Evolutionary conservation across 2,888 invertebrate species (phyloP), one percentile per base, ranked within the genome.

Genomic region (Thymelicus lineola): DNA sequence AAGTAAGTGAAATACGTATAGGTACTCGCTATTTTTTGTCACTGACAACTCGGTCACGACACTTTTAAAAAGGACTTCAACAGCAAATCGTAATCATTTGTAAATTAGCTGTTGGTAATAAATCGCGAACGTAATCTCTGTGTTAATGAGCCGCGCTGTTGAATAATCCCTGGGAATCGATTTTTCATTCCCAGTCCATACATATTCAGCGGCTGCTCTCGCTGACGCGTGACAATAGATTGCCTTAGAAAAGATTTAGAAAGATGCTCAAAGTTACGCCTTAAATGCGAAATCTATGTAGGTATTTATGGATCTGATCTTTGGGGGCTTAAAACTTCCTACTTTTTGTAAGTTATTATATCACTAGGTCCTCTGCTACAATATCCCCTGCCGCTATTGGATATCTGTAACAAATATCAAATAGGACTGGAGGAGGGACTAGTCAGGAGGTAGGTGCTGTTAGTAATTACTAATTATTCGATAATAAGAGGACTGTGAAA

Each of bases 101-200:
- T 57, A 68, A 60, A 65, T 70, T 66, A 62, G 48, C 53, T 65
- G 68, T 70, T 66, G 72, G 69, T 42, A 60, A 60, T 70, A 71
- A 70, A 67, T 64, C 60, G 67, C 79, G 82, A 81, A 78, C 78
- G 78, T 81, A 81, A 82, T 82, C 80, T 77, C 69, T 14, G 72
- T 74, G 75, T 77, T 84, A 83, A 84, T 83, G 80, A 82, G 80
- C 73, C 75, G 72, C 76, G 71, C 76, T 77, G 72, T 75, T 78
- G 76, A 76, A 81, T 82, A 82, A 83, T 81, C 76, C 76, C 63
- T 69, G 36, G 58, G 36, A 75, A 77, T 72, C 71, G 74, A 75
- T 73, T 73, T 73, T 75, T 75, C 70, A 73, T 74, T 72, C 72
- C 68, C 38, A 59, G 71, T 73, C 61, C 71, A 75, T 71, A 72